Evolutionary conservation across 2,113 vertebrate genomes (phyloP).

Genomic region (Amblyopsis rosae): DNA sequence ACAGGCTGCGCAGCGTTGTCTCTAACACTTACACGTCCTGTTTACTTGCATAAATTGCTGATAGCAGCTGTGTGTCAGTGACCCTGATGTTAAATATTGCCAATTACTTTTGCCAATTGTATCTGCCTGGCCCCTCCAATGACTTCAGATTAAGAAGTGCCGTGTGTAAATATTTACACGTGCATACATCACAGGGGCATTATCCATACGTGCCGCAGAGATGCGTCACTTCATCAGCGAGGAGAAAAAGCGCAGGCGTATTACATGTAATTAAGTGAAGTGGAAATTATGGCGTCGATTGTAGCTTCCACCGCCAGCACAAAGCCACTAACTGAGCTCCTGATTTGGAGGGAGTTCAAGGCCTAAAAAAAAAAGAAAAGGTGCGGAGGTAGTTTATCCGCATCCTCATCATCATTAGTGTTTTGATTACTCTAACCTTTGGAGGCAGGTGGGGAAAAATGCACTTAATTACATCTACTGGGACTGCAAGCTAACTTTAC

Average conservation of each 20-base stretch:
- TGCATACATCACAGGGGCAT: background rate
- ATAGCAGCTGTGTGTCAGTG: constrained; percentile 35
- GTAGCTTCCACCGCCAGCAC: constrained; percentile 3
- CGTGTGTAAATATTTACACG: too few relatives aligned
- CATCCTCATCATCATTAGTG: constrained; percentile 52
- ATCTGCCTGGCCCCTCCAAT: too few relatives aligned
- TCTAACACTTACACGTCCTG: constrained; percentile 22
- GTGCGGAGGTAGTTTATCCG: constrained; percentile 30
- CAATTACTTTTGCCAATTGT: too few relatives aligned
- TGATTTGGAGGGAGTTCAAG: constrained; percentile 32
- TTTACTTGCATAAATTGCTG: constrained; percentile 44
- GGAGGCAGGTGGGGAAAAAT: constrained; percentile 35
- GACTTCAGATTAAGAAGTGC: too few relatives aligned
- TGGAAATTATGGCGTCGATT: constrained; percentile 24
- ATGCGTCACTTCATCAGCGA: constrained; percentile 9
- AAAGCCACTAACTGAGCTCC: background rate
- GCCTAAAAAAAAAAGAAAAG: constrained; percentile 24
- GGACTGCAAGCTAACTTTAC: constrained; percentile 18
- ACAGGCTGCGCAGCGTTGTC: constrained; percentile 7
- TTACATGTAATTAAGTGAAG: constrained; percentile 26
- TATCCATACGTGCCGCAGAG: constrained; percentile 5
- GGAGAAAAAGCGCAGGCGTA: constrained; percentile 22
- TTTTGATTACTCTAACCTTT: constrained; percentile 67
- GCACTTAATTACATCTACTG: constrained; percentile 55
- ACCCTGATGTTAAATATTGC: background rate